Percentiles rank a stretch among this genome's conserved stretches.
These are phyloP conservation scores for Hydractinia echinata DNA, from an alignment of 30 jellyfish, hydroid and myxozoan genomes.

Conservation along the genomic window DNA sequence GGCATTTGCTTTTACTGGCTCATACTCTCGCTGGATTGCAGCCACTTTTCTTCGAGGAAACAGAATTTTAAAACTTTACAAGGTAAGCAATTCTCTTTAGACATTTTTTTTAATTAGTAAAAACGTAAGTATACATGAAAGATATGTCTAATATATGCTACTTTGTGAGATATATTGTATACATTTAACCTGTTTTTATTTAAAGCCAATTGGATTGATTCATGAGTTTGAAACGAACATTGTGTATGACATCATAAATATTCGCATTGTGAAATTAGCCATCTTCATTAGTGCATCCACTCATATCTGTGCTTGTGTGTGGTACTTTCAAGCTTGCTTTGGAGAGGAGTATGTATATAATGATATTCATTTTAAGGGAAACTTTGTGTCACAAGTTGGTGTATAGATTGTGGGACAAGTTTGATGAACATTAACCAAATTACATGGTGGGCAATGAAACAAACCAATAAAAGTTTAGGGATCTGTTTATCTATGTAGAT, in stretches of 20 bases:
- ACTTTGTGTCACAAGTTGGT: no score
- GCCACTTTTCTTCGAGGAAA: constrained; percentile 61
- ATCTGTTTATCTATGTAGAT: no score
- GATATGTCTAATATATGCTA: no score
- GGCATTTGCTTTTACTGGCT: constrained; percentile 22
- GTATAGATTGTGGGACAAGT: no score
- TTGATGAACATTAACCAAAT: no score
- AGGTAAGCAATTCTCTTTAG: constrained; percentile 22
- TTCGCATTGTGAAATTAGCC: constrained; percentile 37
- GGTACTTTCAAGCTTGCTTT: constrained; percentile 68
- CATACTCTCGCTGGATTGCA: constrained; percentile 42
- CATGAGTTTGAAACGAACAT: constrained; percentile 39
- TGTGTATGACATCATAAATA: constrained; percentile 21
- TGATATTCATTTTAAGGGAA: background rate
- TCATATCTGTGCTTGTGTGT: constrained; percentile 57
- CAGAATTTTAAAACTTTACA: constrained; percentile 48
- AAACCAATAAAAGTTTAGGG: no score
- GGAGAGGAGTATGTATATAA: constrained; percentile 45
- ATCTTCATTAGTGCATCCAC: constrained; percentile 38
- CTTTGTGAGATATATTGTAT: no score
- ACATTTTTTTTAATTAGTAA: background rate
- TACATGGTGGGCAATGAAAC: no score
- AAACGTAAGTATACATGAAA: no score
- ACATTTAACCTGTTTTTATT: background rate
- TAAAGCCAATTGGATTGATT: constrained; percentile 12